These are phyloP conservation scores for Botrylloides violaceus DNA, from an alignment of 23 tunicate species.

Conservation along the genomic window DNA sequence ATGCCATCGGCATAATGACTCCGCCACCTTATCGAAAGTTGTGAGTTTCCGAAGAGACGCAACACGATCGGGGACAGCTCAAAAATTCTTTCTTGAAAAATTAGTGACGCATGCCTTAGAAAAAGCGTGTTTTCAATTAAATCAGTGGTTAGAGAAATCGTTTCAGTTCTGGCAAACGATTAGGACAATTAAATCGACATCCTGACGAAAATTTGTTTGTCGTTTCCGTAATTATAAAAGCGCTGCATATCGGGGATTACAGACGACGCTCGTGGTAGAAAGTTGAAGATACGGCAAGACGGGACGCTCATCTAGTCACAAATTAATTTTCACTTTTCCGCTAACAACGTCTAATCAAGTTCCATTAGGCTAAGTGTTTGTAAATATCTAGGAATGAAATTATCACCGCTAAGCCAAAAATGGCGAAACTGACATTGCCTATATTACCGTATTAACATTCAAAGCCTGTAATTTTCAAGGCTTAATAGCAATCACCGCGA, in stretches of 20 bases:
- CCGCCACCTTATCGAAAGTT: background rate
- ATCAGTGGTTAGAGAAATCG: background rate
- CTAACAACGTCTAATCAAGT: background rate
- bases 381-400: background rate
- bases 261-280: background rate
- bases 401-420: background rate
- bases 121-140: background rate
- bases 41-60: background rate
- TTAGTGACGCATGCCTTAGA: background rate
- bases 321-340: background rate
- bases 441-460: background rate
- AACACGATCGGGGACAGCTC: background rate
- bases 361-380: conserved; percentile 1
- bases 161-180: background rate
- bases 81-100: background rate
- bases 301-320: too few species aligned
- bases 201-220: background rate
- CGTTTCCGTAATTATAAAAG: conserved; percentile 1
- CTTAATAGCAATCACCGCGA: background rate
- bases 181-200: background rate
- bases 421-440: background rate
- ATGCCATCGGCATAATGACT: background rate
- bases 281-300: too few species aligned
- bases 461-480: background rate
- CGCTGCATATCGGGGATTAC: background rate